Evolutionary conservation across 2,113 vertebrate species (phyloP).

Genomic region (Galeopterus variegatus): DNA sequence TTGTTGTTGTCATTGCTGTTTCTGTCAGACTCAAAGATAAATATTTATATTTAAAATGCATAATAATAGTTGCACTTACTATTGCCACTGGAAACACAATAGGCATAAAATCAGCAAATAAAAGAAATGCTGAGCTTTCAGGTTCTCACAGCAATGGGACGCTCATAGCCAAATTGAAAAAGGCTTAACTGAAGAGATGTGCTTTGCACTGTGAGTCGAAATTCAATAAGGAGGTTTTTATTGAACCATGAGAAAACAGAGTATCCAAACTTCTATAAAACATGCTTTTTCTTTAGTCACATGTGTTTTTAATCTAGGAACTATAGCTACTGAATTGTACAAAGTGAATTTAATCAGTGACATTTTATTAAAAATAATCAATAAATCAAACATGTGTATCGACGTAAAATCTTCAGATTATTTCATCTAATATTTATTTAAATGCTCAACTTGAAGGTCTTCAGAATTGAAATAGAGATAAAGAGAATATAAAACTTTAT

Average conservation of each 20-base stretch:
- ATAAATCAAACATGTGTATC: slow-evolving; percentile 68
- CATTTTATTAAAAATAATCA: slow-evolving; percentile 66
- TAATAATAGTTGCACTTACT: slow-evolving; percentile 61
- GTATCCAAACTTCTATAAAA: slow-evolving; percentile 65
- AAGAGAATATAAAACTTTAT: background rate
- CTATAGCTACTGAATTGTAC: slow-evolving; percentile 68
- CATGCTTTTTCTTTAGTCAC: slow-evolving; percentile 56
- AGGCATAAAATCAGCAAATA: slow-evolving; percentile 77
- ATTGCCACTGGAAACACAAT: slow-evolving; percentile 67
- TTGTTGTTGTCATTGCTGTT: background rate
- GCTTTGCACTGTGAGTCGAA: slow-evolving; percentile 59
- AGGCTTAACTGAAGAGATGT: slow-evolving; percentile 66
- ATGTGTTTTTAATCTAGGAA: slow-evolving; percentile 73
- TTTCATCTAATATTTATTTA: slow-evolving; percentile 46
- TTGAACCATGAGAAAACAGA: slow-evolving; percentile 64
- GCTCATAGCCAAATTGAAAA: slow-evolving; percentile 72
- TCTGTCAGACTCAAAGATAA: slow-evolving; percentile 52
- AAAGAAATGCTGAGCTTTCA: slow-evolving; percentile 77
- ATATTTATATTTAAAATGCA: slow-evolving; percentile 60
- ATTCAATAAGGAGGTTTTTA: slow-evolving; percentile 74
- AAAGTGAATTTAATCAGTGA: slow-evolving; percentile 72
- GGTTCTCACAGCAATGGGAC: slow-evolving; percentile 54
- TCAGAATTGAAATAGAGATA: slow-evolving; percentile 44
- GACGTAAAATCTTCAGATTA: slow-evolving; percentile 58
- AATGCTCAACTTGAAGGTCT: background rate